Base-by-base conservation (phyloP, 2,888 invertebrate species). In the Ornithoptera alexandrae region DNA sequence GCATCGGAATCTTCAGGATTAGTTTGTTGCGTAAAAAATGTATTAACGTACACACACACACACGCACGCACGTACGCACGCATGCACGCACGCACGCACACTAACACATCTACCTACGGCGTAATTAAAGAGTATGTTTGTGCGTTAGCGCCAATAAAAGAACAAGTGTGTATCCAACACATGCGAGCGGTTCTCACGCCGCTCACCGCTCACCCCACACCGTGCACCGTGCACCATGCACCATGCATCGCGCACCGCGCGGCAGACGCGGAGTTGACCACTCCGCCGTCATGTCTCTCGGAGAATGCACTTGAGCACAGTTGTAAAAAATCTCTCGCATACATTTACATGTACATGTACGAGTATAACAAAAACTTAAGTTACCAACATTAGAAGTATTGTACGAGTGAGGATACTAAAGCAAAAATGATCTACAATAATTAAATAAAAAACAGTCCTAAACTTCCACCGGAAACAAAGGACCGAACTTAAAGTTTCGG, bases 141-240 rank as follows among this genome's bases (percentile, higher is more conserved):
- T 76, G 73, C 75, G 78, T 79, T 67, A 76, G 78, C 84, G 86
- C 87, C 86, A 88, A 88, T 87, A 88, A 87, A 85, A 84, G 80
- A 79, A 84, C 78, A 76, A 87, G 85, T 87, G 88, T 87, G 88
- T 81, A 83, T 82, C 75, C 81, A 75, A 80, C 88, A 88, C 79
- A 85, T 87, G 88, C 79, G 80, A 77, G 79, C 72, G 76, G 86
- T 88, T 88, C 88, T 87, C 88, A 88, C 88, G 88, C 80, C 79
- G 74, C 30, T 15, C 5, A 1, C 22, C 65, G 53, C 10, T 15
- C 5, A 1, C 53, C 17, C 10, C 53, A 18, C 53, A n/a, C 53
- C n/a, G 53, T n/a, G 53, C 53, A 15, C 53, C 53, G 53, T 15
- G 53, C 53, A 7, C 8, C 39, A 7, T 7, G 8, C 39, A 10